Evolutionary conservation across 2,113 vertebrate genomes (phyloP), one percentile per base, ranked within the genome.

Genomic region (Cyanistes caeruleus): DNA sequence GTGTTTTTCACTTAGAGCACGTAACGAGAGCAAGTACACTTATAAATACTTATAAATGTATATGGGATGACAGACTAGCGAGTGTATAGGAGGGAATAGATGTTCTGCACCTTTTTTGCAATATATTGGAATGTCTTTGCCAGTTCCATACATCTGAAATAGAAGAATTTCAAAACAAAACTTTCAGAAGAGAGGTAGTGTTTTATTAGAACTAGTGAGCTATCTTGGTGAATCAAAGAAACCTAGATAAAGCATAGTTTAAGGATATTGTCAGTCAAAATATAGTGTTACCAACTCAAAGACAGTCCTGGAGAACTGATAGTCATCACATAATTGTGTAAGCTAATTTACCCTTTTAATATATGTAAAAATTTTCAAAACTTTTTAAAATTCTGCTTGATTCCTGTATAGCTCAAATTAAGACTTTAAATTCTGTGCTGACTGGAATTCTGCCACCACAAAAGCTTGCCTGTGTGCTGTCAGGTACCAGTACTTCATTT

Each of bases 401-500:
- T 35, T 78, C 33, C 30, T 75, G 13, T 81, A 59, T 52, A 68
- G 37, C n/a, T 84, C 44, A 72, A 93, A 76, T 43, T 60, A 76
- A 94, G 46, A 74, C n/a, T 56, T 62, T 25, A 80, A 91, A 84
- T 85, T 79, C 69, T 31, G 10, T 72, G 24, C 39, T 84, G 77
- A 55, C 56, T 74, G 25, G 60, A 81, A 64, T 56, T 60, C 39
- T 85, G 51, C 33, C n/a, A 49, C 33, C 69, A 82, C 5, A 49
- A 49, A 91, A 44, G 41, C 87, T 87, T 72, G 22, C 46, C 63
- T 51, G 15, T 41, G 37, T 65, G n/a, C 58, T 85, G 28, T 74
- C 77, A 82, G 56, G 65, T 72, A 89, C 24, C 19, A 91, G 24
- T 68, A 91, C 41, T 90, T 79, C 44, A 79, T 94, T 94, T 89